These are phyloP conservation scores for Drosophila watanabei DNA, from an alignment of 1,140 invertebrate species.

Conservation along the genomic window DNA sequence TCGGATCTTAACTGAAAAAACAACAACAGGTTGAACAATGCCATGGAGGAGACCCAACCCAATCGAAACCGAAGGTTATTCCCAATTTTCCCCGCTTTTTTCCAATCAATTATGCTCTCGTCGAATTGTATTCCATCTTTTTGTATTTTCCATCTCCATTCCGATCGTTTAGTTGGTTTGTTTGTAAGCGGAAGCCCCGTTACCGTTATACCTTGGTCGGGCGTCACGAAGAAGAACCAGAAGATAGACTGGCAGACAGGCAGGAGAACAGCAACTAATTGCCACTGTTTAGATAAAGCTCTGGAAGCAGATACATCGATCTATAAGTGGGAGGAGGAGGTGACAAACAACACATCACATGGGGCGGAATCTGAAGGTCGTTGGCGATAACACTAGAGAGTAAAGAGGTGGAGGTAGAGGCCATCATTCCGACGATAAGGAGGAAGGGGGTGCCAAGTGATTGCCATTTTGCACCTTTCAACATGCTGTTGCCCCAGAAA, in stretches of 20 bases:
- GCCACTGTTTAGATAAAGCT: conserved; percentile 49
- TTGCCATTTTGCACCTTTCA: conserved; percentile 9
- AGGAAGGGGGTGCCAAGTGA: conserved; percentile 1
- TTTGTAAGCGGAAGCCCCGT: conserved; percentile 43
- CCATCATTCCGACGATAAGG: not conserved
- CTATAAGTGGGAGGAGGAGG: conserved; percentile 21
- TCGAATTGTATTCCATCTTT: not conserved
- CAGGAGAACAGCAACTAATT: conserved; percentile 46
- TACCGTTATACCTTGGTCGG: conserved; percentile 39
- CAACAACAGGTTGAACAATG: conserved; percentile 16
- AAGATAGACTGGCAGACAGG: not conserved
- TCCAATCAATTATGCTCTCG: conserved; percentile 38
- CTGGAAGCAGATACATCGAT: conserved; percentile 31
- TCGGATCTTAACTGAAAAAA: not conserved
- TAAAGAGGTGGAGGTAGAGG: conserved; percentile 2
- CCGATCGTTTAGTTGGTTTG: conserved; percentile 26
- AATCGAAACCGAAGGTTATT: conserved; percentile 31
- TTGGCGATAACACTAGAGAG: conserved; percentile 5
- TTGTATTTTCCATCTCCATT: conserved; percentile 19
- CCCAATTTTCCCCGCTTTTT: conserved; percentile 12
- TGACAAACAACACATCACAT: not conserved
- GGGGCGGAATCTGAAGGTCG: conserved; percentile 27
- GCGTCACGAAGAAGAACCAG: conserved; percentile 11
- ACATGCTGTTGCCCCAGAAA: conserved; percentile 12
- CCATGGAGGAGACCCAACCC: conserved; percentile 17